Conservation (phyloP, 2,797 vertebrate genomes). For the Myotis planiceps region DNA sequence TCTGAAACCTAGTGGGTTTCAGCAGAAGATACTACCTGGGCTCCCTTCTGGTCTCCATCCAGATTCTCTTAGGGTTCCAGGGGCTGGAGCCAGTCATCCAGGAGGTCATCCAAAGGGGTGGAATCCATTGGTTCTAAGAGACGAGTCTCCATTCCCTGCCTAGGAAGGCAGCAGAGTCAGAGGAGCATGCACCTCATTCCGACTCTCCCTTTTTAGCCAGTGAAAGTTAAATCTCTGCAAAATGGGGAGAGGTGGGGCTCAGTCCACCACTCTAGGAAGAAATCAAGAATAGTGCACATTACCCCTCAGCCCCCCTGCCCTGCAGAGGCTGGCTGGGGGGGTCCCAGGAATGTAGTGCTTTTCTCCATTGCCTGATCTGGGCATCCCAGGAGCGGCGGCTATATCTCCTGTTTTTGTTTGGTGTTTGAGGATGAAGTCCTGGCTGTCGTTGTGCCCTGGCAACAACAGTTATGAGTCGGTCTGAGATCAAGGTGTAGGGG, state of each 20-base stretch:
- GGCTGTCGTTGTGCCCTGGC: constrained; percentile 87
- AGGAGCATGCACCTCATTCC: neutral
- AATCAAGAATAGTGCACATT: constrained; percentile 34
- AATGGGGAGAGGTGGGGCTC: neutral
- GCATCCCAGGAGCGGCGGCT: constrained; percentile 93
- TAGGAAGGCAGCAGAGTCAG: constrained; percentile 30
- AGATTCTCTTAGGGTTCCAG: constrained; percentile 23
- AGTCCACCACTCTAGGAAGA: neutral
- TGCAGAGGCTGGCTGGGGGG: neutral
- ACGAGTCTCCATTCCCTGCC: constrained; percentile 50
- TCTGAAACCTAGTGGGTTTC: neutral
- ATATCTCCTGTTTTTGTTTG: constrained; percentile 92
- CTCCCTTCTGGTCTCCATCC: neutral
- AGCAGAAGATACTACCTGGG: constrained; percentile 55
- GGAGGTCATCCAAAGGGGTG: neutral
- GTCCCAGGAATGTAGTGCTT: constrained; percentile 91
- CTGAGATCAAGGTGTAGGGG: constrained; percentile 27
- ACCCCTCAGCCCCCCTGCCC: neutral
- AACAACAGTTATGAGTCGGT: constrained; percentile 51
- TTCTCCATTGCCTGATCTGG: constrained; percentile 93
- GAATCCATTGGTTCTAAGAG: constrained; percentile 29
- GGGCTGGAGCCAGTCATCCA: constrained; percentile 45
- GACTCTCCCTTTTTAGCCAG: neutral
- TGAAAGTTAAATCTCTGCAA: constrained; percentile 23
- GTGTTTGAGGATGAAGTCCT: constrained; percentile 91